Evolutionary conservation across 2,113 vertebrate genomes (phyloP).

Genomic region (Melanerpes formicivorus): DNA sequence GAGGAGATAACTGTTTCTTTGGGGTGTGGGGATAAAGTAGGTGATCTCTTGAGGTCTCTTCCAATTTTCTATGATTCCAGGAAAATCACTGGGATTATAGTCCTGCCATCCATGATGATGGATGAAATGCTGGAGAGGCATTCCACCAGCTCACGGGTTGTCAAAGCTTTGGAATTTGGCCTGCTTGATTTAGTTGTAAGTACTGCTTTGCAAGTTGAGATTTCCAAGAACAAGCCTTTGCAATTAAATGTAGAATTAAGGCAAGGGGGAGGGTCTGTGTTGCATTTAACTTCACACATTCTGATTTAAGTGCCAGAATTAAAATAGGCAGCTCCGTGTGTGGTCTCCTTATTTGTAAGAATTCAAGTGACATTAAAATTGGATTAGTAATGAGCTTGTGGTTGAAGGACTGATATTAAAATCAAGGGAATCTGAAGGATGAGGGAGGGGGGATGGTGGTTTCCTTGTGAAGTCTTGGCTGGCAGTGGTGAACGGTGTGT

Average conservation of each 20-base stretch:
- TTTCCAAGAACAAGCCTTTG: background rate
- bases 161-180: background rate
- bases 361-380: slow-evolving; percentile 58
- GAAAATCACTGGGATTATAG: background rate
- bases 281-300: slow-evolving; percentile 41
- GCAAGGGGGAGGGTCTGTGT: background rate
- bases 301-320: slow-evolving; percentile 61
- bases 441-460: background rate
- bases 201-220: background rate
- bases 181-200: background rate
- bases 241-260: background rate
- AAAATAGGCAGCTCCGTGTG: slow-evolving; percentile 61
- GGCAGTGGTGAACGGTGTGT: background rate
- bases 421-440: slow-evolving; percentile 20
- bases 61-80: background rate
- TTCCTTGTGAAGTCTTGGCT: background rate
- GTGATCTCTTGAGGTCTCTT: background rate
- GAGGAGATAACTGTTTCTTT: background rate
- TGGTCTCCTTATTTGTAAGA: slow-evolving; percentile 53
- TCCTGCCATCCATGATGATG: background rate
- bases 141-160: background rate
- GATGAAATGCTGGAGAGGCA: background rate
- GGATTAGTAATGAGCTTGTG: slow-evolving; percentile 52
- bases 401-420: slow-evolving; percentile 40
- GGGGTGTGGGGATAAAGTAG: background rate